phyloP scores from a whole-genome alignment of 2,888 invertebrate species.

The Drosophila demipolita region DNA sequence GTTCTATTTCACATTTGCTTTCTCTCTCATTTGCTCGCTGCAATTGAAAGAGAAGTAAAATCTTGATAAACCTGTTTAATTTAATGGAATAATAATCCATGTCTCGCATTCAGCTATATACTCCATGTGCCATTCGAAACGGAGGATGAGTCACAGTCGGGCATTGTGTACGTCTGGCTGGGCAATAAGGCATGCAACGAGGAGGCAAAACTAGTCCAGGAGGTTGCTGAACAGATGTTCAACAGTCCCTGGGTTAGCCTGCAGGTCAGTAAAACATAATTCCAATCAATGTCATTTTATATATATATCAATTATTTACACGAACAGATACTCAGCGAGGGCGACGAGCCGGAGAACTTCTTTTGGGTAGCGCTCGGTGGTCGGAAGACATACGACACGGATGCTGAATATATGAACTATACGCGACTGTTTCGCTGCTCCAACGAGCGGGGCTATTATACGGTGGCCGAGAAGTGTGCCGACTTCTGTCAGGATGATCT shows the following conservation, averaged over 20 bases:
- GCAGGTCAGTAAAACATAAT: conserved; percentile 87
- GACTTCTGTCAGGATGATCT: conserved; percentile 93
- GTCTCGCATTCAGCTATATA: conserved; percentile 89
- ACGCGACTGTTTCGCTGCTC: conserved; percentile 98
- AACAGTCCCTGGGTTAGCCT: conserved; percentile 92
- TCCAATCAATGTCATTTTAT: neutral
- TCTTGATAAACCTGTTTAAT: neutral
- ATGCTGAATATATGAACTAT: conserved; percentile 96
- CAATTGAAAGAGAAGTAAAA: too few species aligned
- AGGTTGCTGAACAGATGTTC: conserved; percentile 97
- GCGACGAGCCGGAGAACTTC: conserved; percentile 98
- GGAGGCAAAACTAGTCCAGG: conserved; percentile 93
- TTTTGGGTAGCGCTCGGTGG: conserved; percentile 99
- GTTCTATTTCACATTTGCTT: neutral
- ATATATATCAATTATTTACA: neutral
- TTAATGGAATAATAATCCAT: neutral
- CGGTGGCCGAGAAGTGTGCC: conserved; percentile 98
- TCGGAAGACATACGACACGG: conserved; percentile 93
- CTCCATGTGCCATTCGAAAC: conserved; percentile 96
- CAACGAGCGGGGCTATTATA: conserved; percentile 99
- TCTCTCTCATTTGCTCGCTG: too few species aligned
- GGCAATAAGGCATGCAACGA: conserved; percentile 94
- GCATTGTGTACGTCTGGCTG: conserved; percentile 98
- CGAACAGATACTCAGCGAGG: conserved; percentile 92
- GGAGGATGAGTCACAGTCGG: conserved; percentile 90